phyloP scores from a whole-genome alignment of 2,888 invertebrate species.

The Elegia similella region DNA sequence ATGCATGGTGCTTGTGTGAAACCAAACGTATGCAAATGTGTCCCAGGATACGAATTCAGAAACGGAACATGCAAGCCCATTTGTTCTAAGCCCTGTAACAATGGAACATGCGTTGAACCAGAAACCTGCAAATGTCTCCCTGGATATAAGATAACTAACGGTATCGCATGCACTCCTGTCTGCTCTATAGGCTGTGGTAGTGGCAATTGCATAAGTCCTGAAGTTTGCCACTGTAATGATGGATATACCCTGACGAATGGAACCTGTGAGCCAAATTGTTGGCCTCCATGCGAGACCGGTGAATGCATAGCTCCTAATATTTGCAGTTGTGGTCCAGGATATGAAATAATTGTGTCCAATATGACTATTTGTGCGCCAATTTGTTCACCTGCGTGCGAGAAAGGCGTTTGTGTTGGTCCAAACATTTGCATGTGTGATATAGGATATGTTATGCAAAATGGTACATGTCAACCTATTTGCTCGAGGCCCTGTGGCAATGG shows the following conservation, averaged over 20 bases:
- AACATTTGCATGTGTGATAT: conserved; percentile 26
- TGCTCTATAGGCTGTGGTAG: conserved; percentile 21
- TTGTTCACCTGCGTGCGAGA: conserved; percentile 23
- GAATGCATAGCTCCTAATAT: conserved; percentile 49
- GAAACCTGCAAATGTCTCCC: conserved; percentile 28
- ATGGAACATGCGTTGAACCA: conserved; percentile 29
- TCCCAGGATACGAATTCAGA: conserved; percentile 25
- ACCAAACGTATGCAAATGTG: conserved; percentile 7
- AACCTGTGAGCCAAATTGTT: conserved; percentile 19
- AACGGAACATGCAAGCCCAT: conserved; percentile 23
- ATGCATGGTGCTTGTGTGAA: background rate
- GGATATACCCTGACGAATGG: conserved; percentile 6
- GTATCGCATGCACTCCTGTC: conserved; percentile 4
- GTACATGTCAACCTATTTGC: conserved; percentile 62
- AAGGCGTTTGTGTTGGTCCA: conserved; percentile 28
- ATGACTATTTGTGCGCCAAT: conserved; percentile 20
- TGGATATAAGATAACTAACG: conserved; percentile 22
- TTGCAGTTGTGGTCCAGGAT: conserved; percentile 42
- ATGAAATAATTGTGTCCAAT: conserved; percentile 17
- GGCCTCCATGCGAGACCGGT: conserved; percentile 43
- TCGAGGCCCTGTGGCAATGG: conserved; percentile 62
- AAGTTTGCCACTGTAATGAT: conserved; percentile 32
- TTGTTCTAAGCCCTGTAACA: conserved; percentile 26
- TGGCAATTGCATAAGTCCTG: conserved; percentile 22
- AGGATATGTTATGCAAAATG: conserved; percentile 14